Conservation (phyloP, 2,888 invertebrate species). For the Crioceris asparagi region DNA sequence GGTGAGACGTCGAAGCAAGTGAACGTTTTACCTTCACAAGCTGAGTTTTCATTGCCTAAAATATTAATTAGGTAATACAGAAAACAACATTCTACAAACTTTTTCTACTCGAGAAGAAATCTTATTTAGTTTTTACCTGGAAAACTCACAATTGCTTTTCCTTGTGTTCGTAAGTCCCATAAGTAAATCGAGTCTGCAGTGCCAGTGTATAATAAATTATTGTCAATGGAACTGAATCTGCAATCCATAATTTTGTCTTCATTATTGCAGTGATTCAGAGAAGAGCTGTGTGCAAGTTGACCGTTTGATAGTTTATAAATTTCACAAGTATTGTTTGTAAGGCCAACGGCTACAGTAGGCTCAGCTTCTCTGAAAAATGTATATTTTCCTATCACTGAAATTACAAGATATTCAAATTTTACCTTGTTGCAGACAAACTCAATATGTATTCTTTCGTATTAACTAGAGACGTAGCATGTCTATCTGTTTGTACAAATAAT, state of each 20-base stretch:
- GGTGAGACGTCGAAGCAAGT: constrained; percentile 65
- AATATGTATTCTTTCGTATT: constrained; percentile 51
- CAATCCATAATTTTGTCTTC: constrained; percentile 43
- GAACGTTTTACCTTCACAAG: constrained; percentile 42
- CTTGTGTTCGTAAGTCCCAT: constrained; percentile 52
- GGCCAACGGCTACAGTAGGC: constrained; percentile 40
- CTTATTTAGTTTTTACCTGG: constrained; percentile 12
- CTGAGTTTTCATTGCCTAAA: neutral
- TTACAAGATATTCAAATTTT: constrained; percentile 10
- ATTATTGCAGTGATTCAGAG: constrained; percentile 41
- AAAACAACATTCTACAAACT: too few relatives aligned
- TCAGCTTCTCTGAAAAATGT: constrained; percentile 31
- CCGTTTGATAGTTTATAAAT: constrained; percentile 40
- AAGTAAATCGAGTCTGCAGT: constrained; percentile 46
- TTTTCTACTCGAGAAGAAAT: too few relatives aligned
- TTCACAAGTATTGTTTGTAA: constrained; percentile 41
- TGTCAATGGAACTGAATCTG: constrained; percentile 47
- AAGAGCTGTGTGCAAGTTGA: constrained; percentile 30
- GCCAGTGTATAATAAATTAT: constrained; percentile 48
- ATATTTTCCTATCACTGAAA: constrained; percentile 2
- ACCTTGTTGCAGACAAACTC: constrained; percentile 48
- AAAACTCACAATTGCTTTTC: constrained; percentile 25
- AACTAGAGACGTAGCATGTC: too few relatives aligned
- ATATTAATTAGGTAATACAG: too few relatives aligned
- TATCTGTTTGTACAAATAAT: constrained; percentile 33